phyloP scores from a whole-genome alignment of 1,140 invertebrate species.

The Drosophila varians region DNA sequence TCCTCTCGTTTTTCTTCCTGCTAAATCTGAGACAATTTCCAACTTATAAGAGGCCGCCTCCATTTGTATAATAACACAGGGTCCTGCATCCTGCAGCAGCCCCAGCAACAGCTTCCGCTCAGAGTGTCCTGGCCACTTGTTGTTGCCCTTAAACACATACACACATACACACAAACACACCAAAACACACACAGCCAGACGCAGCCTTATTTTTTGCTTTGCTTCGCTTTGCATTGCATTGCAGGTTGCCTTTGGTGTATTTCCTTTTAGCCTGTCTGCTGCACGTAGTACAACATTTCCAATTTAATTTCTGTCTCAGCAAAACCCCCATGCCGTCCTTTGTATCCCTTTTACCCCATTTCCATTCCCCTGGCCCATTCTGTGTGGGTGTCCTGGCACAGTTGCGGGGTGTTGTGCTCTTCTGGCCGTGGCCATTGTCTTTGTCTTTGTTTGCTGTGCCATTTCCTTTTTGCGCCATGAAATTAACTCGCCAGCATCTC shows the following conservation, averaged over 20 bases:
- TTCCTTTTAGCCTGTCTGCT: conserved; percentile 70
- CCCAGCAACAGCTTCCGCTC: conserved; percentile 60
- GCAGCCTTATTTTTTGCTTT: conserved; percentile 25
- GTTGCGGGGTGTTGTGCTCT: conserved; percentile 32
- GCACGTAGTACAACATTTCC: conserved; percentile 71
- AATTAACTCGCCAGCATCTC: conserved; percentile 59
- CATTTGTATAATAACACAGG: conserved; percentile 76
- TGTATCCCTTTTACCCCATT: not conserved
- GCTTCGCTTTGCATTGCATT: conserved; percentile 41
- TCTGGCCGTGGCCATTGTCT: conserved; percentile 69
- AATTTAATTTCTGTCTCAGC: conserved; percentile 78
- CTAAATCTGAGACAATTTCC: conserved; percentile 78
- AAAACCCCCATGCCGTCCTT: not conserved
- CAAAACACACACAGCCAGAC: not conserved
- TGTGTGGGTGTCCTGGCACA: conserved; percentile 19
- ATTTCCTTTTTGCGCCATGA: conserved; percentile 72
- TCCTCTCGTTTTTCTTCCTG: conserved; percentile 38
- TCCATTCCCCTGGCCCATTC: not conserved
- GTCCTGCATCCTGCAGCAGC: conserved; percentile 56
- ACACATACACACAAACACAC: not conserved
- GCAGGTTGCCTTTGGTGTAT: conserved; percentile 68
- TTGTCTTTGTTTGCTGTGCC: conserved; percentile 75
- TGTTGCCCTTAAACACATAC: conserved; percentile 41
- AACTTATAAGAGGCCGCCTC: conserved; percentile 65
- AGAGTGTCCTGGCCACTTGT: conserved; percentile 70